phyloP scores from a whole-genome alignment of 2,113 vertebrate species.

The Columbina picui region DNA sequence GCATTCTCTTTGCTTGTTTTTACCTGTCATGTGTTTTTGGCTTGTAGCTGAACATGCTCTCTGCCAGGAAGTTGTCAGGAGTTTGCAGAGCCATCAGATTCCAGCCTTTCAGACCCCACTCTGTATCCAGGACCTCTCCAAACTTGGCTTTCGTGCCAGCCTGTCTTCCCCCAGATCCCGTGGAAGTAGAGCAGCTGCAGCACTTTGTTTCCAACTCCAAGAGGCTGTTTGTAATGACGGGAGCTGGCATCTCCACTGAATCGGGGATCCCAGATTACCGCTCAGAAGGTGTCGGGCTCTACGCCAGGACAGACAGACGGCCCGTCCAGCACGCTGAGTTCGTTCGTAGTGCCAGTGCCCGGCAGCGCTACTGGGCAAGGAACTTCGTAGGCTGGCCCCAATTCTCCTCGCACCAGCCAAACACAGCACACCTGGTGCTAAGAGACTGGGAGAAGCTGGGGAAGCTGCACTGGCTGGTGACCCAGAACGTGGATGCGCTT shows the following conservation, averaged over 20 bases:
- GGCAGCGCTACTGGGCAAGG: conserved; percentile 95
- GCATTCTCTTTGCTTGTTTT: background rate
- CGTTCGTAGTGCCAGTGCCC: conserved; percentile 79
- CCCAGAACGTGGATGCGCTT: conserved; percentile 95
- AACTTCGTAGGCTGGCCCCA: conserved; percentile 95
- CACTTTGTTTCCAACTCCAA: conserved; percentile 81
- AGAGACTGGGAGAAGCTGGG: conserved; percentile 85
- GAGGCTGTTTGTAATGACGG: conserved; percentile 87
- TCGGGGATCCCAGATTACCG: conserved; percentile 97
- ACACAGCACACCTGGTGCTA: conserved; percentile 83
- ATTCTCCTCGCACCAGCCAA: conserved; percentile 90
- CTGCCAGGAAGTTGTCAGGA: background rate
- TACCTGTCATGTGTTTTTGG: background rate
- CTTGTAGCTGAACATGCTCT: conserved; percentile 33
- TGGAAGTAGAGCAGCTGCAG: conserved; percentile 83
- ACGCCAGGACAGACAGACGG: conserved; percentile 85
- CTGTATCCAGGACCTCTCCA: background rate
- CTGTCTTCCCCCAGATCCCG: conserved; percentile 77
- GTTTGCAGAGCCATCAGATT: background rate
- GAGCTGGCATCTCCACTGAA: conserved; percentile 94
- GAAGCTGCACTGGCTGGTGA: conserved; percentile 94
- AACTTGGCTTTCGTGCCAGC: conserved; percentile 82
- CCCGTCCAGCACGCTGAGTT: conserved; percentile 91
- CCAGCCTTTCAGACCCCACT: background rate
- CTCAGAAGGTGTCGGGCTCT: conserved; percentile 92